A percentile compares a stretch with the other conserved stretches of the same genome.
These are phyloP conservation scores for Propithecus coquereli DNA, from an alignment of 2,113 vertebrate genomes.

Conservation along the genomic window DNA sequence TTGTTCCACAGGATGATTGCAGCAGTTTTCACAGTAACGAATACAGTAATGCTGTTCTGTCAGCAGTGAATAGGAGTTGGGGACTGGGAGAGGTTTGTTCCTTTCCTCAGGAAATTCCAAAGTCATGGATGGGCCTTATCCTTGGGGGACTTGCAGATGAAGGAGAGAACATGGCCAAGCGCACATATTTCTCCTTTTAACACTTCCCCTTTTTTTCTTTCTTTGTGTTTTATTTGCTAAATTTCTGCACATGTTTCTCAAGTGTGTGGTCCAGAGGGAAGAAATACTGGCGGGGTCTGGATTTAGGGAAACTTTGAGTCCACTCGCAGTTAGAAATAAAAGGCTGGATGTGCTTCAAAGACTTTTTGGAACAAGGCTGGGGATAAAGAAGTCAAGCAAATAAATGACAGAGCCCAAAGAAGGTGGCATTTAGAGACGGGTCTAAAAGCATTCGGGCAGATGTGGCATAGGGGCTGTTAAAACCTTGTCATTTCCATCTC, in stretches of 20 bases:
- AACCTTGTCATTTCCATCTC: background rate
- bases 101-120: slow-evolving; percentile 48
- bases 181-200: slow-evolving; percentile 46
- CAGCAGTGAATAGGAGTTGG: background rate
- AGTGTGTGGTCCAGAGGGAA: slow-evolving; percentile 62
- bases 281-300: slow-evolving; percentile 30
- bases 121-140: background rate
- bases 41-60: background rate
- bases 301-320: slow-evolving; percentile 45
- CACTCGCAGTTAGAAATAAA: background rate
- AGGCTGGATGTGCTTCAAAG: slow-evolving; percentile 41
- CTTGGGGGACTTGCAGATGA: background rate
- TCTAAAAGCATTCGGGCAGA: background rate
- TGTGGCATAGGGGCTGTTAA: background rate
- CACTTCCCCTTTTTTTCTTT: background rate
- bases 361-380: background rate
- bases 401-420: background rate
- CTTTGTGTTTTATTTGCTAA: slow-evolving; percentile 40
- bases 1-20: background rate
- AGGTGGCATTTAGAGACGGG: background rate
- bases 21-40: background rate
- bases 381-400: background rate
- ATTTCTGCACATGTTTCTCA: slow-evolving; percentile 53
- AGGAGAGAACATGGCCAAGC: background rate
- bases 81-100: background rate